Percentiles rank a stretch among this genome's conserved stretches.
Evolutionary conservation across 2,888 invertebrate genomes (phyloP).

Genomic region (Ischnus inquisitorius): DNA sequence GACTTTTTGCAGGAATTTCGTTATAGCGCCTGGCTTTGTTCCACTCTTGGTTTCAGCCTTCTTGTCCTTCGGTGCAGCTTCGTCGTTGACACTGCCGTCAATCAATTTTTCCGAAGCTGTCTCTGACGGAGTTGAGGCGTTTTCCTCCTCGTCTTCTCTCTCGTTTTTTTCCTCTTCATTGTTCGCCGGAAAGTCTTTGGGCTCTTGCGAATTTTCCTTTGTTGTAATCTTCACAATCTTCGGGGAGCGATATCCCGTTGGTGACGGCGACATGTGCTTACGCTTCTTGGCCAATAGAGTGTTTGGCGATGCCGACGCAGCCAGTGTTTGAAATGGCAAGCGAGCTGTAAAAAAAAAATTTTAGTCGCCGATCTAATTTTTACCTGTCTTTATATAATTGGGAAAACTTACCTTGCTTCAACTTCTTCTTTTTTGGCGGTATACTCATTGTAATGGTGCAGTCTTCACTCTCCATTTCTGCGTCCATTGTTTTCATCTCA

Average conservation of each 20-base stretch:
- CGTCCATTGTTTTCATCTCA: slow-evolving; percentile 80
- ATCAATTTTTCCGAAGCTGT: slow-evolving; percentile 30
- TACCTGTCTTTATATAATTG: background rate
- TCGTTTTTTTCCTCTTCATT: slow-evolving; percentile 52
- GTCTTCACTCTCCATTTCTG: slow-evolving; percentile 74
- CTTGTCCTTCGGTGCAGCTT: slow-evolving; percentile 52
- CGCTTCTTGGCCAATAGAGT: slow-evolving; percentile 78
- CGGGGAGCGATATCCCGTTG: slow-evolving; percentile 73
- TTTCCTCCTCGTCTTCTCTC: slow-evolving; percentile 19
- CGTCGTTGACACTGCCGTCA: slow-evolving; percentile 18
- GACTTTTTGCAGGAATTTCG: slow-evolving; percentile 68
- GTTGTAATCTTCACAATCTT: slow-evolving; percentile 78
- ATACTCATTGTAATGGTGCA: slow-evolving; percentile 71
- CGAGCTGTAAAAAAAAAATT: slow-evolving; percentile 74
- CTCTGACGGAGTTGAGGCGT: slow-evolving; percentile 12
- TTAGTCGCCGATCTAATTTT: slow-evolving; percentile 6
- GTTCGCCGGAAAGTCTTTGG: background rate
- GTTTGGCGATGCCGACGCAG: slow-evolving; percentile 73
- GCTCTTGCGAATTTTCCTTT: slow-evolving; percentile 73
- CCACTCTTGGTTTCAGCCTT: slow-evolving; percentile 69
- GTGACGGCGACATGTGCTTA: slow-evolving; percentile 77
- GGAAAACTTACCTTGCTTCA: slow-evolving; percentile 79
- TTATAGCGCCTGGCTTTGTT: slow-evolving; percentile 66
- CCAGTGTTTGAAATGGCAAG: slow-evolving; percentile 80
- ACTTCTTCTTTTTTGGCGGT: slow-evolving; percentile 77